Evolutionary conservation across 2,888 invertebrate genomes (phyloP).

Genomic region (Dynastes grantii): DNA sequence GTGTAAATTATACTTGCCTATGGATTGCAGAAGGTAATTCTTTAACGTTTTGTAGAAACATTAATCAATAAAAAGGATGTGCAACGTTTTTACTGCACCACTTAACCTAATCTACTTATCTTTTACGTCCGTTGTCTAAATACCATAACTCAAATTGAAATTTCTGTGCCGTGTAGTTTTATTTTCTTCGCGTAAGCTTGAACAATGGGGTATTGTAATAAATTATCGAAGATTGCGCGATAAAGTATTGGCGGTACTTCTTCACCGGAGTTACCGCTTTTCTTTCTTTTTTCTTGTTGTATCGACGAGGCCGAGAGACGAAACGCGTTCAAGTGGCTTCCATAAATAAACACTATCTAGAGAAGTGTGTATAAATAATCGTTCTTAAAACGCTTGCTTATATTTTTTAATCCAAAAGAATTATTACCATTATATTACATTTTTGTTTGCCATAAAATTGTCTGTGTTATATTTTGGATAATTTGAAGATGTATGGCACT

Average conservation of each 20-base stretch:
- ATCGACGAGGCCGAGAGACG: neutral
- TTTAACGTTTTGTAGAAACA: too few species aligned
- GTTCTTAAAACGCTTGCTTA: too few species aligned
- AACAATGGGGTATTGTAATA: conserved; percentile 20
- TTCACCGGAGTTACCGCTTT: neutral
- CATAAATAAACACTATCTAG: conserved; percentile 6
- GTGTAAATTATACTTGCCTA: too few species aligned
- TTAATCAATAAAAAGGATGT: too few species aligned
- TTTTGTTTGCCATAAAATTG: too few species aligned
- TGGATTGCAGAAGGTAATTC: too few species aligned
- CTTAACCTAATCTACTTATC: neutral
- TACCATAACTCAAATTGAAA: conserved; percentile 6
- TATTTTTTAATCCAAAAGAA: neutral
- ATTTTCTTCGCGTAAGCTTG: neutral
- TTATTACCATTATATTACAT: neutral
- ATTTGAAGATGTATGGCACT: too few species aligned
- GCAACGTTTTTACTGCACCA: too few species aligned
- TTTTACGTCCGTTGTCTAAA: neutral
- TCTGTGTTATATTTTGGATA: too few species aligned
- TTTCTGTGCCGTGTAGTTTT: neutral
- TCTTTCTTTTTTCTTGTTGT: neutral
- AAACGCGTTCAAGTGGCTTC: neutral
- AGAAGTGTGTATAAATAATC: conserved; percentile 1
- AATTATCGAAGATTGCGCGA: conserved; percentile 15
- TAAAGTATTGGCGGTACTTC: neutral